Evolutionary conservation across 2,888 invertebrate genomes (phyloP).

Genomic region (Colostygia pectinataria): DNA sequence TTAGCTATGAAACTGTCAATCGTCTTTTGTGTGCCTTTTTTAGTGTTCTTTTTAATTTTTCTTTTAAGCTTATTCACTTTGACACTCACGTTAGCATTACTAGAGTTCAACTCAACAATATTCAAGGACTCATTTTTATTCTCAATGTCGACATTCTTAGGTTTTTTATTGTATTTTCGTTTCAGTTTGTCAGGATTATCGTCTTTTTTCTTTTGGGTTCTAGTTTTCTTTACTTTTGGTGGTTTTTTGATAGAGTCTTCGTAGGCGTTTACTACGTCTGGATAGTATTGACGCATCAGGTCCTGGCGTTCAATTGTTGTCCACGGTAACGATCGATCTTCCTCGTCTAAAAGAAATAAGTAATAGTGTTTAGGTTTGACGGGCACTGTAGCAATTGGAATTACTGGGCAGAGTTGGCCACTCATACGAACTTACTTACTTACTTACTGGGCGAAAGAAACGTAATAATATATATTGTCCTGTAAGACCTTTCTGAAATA

Average conservation of each 20-base stretch:
- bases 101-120: constrained; percentile 49
- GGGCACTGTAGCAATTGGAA: no score
- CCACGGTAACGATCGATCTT: constrained; percentile 80
- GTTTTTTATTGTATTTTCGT: constrained; percentile 66
- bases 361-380: no score
- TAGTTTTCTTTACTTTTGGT: constrained; percentile 67
- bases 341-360: constrained; percentile 64
- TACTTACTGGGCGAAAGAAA: no score
- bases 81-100: constrained; percentile 63
- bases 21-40: constrained; percentile 60
- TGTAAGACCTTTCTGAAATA: no score
- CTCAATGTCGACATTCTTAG: constrained; percentile 45
- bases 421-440: no score
- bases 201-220: constrained; percentile 34
- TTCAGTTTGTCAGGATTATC: constrained; percentile 60
- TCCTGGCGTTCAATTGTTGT: constrained; percentile 87
- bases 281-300: constrained; percentile 84
- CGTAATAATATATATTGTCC: no score
- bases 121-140: constrained; percentile 52
- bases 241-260: constrained; percentile 82
- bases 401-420: no score
- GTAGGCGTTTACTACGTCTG: constrained; percentile 83
- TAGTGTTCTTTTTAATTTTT: constrained; percentile 57
- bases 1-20: constrained; percentile 66
- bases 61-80: constrained; percentile 68